These are phyloP conservation scores for Heliothis peltigera DNA, from an alignment of 2,888 invertebrate species.

Conservation along the genomic window DNA sequence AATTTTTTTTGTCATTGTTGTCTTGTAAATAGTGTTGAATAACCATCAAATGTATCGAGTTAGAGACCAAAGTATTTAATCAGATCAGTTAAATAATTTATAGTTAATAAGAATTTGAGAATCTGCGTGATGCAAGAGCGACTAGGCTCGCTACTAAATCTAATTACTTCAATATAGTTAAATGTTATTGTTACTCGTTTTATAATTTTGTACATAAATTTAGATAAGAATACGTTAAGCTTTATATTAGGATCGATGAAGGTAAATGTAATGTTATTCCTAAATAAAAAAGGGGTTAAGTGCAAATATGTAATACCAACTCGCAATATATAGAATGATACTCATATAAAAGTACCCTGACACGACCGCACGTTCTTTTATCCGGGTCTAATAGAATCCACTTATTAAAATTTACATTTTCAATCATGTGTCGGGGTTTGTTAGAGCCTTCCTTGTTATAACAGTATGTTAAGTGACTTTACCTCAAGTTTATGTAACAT, in stretches of 20 bases:
- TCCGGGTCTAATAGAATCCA: constrained; percentile 21
- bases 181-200: constrained; percentile 72
- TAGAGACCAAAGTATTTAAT: constrained; percentile 67
- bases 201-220: constrained; percentile 74
- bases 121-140: constrained; percentile 48
- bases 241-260: constrained; percentile 46
- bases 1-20: constrained; percentile 54
- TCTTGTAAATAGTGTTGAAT: constrained; percentile 63
- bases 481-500: constrained; percentile 64
- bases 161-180: constrained; percentile 53
- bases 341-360: constrained; percentile 38
- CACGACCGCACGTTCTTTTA: constrained; percentile 32
- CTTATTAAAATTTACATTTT: constrained; percentile 35
- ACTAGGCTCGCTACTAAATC: constrained; percentile 40
- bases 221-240: constrained; percentile 59
- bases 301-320: constrained; percentile 65
- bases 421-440: constrained; percentile 36
- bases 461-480: constrained; percentile 45
- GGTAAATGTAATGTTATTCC: constrained; percentile 53
- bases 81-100: constrained; percentile 52
- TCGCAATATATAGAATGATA: constrained; percentile 54
- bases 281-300: constrained; percentile 63
- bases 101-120: constrained; percentile 51
- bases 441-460: constrained; percentile 29
- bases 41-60: constrained; percentile 55